Evolutionary conservation across 2,888 invertebrate genomes (phyloP).

Genomic region (Torymus tubicola): DNA sequence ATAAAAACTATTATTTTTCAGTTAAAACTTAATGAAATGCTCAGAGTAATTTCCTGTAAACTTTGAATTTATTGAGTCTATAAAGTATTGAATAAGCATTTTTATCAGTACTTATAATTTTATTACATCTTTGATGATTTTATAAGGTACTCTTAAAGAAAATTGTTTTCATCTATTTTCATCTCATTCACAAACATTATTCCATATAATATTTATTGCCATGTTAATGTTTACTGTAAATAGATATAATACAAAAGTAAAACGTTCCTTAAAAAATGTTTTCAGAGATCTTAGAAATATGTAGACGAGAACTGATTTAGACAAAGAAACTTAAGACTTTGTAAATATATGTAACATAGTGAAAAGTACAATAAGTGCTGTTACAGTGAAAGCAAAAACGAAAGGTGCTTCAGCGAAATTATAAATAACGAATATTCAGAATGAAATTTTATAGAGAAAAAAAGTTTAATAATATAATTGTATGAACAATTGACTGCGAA

Average conservation of each 20-base stretch:
- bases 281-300: conserved; percentile 43
- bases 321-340: conserved; percentile 65
- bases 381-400: conserved; percentile 60
- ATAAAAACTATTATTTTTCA: conserved; percentile 22
- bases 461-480: conserved; percentile 21
- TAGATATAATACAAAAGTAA: conserved; percentile 48
- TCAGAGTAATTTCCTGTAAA: conserved; percentile 11
- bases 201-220: conserved; percentile 53
- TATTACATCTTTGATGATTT: conserved; percentile 5
- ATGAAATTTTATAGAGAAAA: conserved; percentile 8
- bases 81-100: conserved; percentile 22
- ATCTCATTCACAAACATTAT: conserved; percentile 38
- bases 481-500: conserved; percentile 11
- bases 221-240: conserved; percentile 56
- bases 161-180: conserved; percentile 32
- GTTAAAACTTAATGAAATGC: conserved; percentile 1
- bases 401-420: conserved; percentile 40
- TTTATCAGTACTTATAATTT: conserved; percentile 40
- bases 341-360: conserved; percentile 72
- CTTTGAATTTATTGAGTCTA: background rate
- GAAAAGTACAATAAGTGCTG: conserved; percentile 63
- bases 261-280: conserved; percentile 53
- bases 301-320: conserved; percentile 67
- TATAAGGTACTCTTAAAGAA: conserved; percentile 9
- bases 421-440: conserved; percentile 24